Base-by-base conservation (phyloP, 2,888 invertebrate genomes). In the Magallana nippona region DNA sequence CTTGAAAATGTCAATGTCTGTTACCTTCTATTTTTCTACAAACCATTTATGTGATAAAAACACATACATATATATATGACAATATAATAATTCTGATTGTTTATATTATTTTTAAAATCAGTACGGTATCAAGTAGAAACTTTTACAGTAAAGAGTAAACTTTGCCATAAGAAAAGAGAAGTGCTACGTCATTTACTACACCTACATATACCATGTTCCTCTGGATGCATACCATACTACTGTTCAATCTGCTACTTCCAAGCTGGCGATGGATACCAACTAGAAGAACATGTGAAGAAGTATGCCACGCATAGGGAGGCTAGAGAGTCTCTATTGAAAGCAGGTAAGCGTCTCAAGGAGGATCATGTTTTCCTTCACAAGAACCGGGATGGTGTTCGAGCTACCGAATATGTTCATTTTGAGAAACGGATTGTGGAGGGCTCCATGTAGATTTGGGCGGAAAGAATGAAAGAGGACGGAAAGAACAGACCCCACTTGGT, bases 171-270 rank as follows among this genome's bases (percentile, higher is more conserved):
- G 77, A 1, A 15, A n/a, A 10, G 22, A 27, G 27, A 77, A 77
- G 19, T 32, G 77, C 2, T 77, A 77, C 27, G 27, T 77, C 15
- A 55, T 44, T 1, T 44, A 32, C 27, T 32, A 77, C 11, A 27
- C 27, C 32, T 77, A 77, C 32, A 77, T 3, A 11, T 77, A 78
- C 11, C 78, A 78, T 1, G 32, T 78, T 10, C 55, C 78, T 8
- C 11, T 78, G 32, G 78, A 78, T 27, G 15, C 10, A 78, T 78
- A 2, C n/a, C 78, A 5, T 78, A 17, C 32, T 78, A 78, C 32
- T 78, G 78, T 11, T 78, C 78, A 5, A 17, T 78, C 2, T 78
- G 78, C 19, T 15, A 78, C 11, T 78, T 78, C 11, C 78, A n/a
- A 11, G 55, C 55, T 10, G 78, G 5, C 5, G 78, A 78, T 5